phyloP scores from a whole-genome alignment of 2,888 invertebrate species.

The Fragum fragum region DNA sequence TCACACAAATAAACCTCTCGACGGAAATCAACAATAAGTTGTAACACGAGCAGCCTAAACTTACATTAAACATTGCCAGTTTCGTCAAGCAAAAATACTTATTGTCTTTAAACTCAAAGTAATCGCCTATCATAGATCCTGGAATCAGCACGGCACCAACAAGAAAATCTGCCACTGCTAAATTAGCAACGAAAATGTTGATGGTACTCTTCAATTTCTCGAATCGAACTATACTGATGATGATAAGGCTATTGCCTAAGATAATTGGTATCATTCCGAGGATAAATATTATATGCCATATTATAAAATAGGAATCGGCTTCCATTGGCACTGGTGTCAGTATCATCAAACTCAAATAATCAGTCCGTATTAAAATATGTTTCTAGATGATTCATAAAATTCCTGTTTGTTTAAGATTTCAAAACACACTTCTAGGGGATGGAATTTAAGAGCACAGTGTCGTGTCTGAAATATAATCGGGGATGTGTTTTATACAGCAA shows the following conservation, averaged over 20 bases:
- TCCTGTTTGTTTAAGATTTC: neutral
- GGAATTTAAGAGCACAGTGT: no score
- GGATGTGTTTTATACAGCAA: no score
- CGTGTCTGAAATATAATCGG: no score
- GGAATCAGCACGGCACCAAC: conserved; percentile 41
- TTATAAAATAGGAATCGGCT: conserved; percentile 15
- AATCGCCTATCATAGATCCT: conserved; percentile 12
- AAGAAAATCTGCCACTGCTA: conserved; percentile 37
- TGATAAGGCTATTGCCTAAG: conserved; percentile 37
- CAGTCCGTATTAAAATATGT: no score
- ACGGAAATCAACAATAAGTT: conserved; percentile 46
- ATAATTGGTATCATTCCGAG: conserved; percentile 33
- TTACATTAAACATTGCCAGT: conserved; percentile 33
- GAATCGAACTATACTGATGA: conserved; percentile 20
- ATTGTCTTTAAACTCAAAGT: conserved; percentile 12
- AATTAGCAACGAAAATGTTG: conserved; percentile 36
- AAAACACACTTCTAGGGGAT: no score
- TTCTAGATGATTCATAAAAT: neutral
- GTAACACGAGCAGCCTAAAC: conserved; percentile 43
- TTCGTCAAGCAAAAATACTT: conserved; percentile 32
- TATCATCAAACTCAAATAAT: neutral
- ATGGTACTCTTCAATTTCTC: conserved; percentile 27
- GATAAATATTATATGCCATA: conserved; percentile 30
- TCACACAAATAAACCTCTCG: conserved; percentile 39
- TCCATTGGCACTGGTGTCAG: neutral